Percentiles rank a stretch among this genome's conserved stretches.
Evolutionary conservation across 2,797 vertebrate genomes (phyloP).

Genomic region (Lepus oiostolus): DNA sequence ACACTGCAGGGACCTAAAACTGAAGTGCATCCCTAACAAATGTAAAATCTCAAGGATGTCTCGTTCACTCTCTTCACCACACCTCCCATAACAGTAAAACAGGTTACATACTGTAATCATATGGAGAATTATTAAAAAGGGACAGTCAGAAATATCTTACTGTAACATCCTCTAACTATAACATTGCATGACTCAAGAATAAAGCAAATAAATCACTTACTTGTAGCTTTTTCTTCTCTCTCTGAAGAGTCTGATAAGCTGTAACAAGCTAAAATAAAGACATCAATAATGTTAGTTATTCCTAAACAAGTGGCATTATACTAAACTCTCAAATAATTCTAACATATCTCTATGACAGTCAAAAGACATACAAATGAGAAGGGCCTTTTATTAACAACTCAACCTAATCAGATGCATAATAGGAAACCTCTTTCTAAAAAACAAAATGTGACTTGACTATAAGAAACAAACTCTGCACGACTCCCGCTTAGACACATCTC

Average conservation of each 20-base stretch:
- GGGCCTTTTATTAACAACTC: background rate
- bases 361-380: background rate
- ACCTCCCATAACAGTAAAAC: background rate
- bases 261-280: slow-evolving; percentile 92
- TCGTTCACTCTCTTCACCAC: slow-evolving; percentile 3
- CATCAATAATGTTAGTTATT: slow-evolving; percentile 60
- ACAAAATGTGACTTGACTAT: background rate
- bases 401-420: background rate
- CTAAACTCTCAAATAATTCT: background rate
- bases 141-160: background rate
- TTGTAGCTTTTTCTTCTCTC: slow-evolving; percentile 98
- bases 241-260: slow-evolving; percentile 93
- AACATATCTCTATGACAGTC: slow-evolving; percentile 6
- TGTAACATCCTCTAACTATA: slow-evolving; percentile 45
- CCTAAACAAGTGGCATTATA: slow-evolving; percentile 59
- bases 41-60: background rate
- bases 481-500: background rate
- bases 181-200: slow-evolving; percentile 25
- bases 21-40: background rate
- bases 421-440: slow-evolving; percentile 54
- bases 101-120: background rate
- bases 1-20: background rate
- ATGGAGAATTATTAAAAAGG: slow-evolving; percentile 12
- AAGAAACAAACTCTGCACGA: background rate
- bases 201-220: slow-evolving; percentile 86